phyloP scores from a whole-genome alignment of 2,113 vertebrate species.

The Catharus bicknelli region DNA sequence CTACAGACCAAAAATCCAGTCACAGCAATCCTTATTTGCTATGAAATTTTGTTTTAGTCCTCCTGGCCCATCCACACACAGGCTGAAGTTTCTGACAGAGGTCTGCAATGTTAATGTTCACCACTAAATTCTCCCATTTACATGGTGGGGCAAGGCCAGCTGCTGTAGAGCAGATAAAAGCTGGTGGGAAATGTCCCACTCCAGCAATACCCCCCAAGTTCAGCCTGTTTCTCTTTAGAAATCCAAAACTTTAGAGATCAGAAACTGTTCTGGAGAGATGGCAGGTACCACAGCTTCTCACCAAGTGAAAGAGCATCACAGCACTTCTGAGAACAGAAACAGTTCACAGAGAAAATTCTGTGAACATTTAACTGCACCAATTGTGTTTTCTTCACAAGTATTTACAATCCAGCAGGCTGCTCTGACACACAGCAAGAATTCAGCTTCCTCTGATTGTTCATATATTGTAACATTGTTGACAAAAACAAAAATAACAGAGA shows the following conservation, averaged over 20 bases:
- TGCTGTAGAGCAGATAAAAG: background rate
- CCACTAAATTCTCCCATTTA: background rate
- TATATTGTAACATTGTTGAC: accelerated
- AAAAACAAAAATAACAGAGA: accelerated
- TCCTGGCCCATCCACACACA: background rate
- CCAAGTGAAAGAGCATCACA: background rate
- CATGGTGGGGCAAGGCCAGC: background rate
- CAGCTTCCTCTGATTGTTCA: background rate
- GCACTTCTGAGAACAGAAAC: background rate
- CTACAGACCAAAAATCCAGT: background rate
- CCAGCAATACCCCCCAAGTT: background rate
- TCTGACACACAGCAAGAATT: too few relatives aligned
- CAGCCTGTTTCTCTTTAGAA: background rate
- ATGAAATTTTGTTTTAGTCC: background rate
- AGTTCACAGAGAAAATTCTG: background rate
- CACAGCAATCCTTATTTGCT: background rate
- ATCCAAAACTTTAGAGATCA: background rate
- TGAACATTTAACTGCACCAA: background rate
- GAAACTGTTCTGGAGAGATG: background rate
- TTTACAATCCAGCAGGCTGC: background rate
- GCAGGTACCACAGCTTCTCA: background rate
- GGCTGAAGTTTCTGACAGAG: background rate
- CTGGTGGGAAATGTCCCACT: background rate
- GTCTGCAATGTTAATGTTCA: background rate
- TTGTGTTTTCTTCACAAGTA: background rate